Percentiles rank a stretch among this genome's conserved stretches.
phyloP scores from a whole-genome alignment of 2,113 vertebrate genomes.

The Rhabdornis inornatus region DNA sequence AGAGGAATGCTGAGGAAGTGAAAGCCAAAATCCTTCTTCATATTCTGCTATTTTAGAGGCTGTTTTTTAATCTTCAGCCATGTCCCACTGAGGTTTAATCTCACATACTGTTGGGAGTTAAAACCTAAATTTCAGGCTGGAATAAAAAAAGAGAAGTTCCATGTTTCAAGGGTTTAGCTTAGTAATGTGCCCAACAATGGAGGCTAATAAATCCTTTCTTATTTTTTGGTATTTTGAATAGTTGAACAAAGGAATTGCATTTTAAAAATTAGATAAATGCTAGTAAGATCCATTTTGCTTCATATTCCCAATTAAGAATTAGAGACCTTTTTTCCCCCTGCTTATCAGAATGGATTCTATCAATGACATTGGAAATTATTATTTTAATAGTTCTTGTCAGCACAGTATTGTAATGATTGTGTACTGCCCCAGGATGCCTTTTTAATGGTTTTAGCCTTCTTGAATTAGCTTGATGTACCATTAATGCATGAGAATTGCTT shows the following conservation, averaged over 20 bases:
- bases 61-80: neutral
- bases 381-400: conserved; percentile 67
- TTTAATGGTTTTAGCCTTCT: conserved; percentile 68
- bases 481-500: conserved; percentile 71
- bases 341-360: conserved; percentile 61
- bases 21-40: neutral
- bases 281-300: neutral
- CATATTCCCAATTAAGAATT: neutral
- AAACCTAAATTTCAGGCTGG: neutral
- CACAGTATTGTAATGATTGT: conserved; percentile 29
- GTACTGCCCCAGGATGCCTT: conserved; percentile 73
- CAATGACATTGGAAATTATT: conserved; percentile 70
- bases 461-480: conserved; percentile 73
- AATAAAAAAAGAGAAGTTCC: neutral
- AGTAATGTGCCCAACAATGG: rapidly evolving
- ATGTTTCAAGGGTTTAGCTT: neutral
- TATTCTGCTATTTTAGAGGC: neutral
- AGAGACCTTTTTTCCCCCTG: neutral
- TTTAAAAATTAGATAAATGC: neutral
- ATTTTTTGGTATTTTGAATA: neutral
- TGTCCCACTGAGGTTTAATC: neutral
- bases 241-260: neutral
- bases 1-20: neutral
- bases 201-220: neutral
- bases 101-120: neutral